Evolutionary conservation across 2,888 invertebrate genomes (phyloP), one percentile per base, ranked within the genome.

Genomic region (Lasioglossum marginatum): DNA sequence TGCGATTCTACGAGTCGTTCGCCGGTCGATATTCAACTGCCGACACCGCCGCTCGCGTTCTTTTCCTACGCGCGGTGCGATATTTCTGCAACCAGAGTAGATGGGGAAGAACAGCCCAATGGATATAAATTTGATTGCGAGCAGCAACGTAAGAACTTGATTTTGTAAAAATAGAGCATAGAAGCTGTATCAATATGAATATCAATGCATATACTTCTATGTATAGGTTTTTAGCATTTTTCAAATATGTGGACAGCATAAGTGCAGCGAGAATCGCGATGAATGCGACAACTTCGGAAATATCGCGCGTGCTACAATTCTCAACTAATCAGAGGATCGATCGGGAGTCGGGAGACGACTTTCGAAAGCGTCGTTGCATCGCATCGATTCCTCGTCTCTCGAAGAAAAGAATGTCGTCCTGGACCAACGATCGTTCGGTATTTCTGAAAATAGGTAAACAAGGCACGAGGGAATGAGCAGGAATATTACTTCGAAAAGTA

Each of bases 401-500:
- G 16, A 3, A 34, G 63, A 19, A 23, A 79, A n/a, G 19, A 16
- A 68, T 34, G 34, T 12, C 43, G 43, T 27, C 57, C 57, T 60
- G 43, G 43, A 16, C 14, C 43, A 6, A 57, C 57, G 45, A 43
- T 45, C 31, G 0, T 43, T 60, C 43, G 31, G 45, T 34, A 45
- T 73, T 73, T 79, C 73, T 23, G 63, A 48, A 71, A 79, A 73
- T 79, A 73, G 63, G 73, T 37, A 43, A 23, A 73, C 40, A 23
- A n/a, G 37, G 71, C 57, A 48, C 23, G 48, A n/a, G 57, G n/a
- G 52, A 71, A 48, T 31, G 70, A 66, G 27, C 57, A 48, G 45
- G 45, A 43, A 27, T 40, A 76, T 60, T 71, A 23, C 66, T 23
- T 63, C 45, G 37, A 71, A 77, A 81, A 81, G 77, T 81, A 57